phyloP scores from a whole-genome alignment of 1,140 invertebrate species.

The fruit fly (Drosophila melanogaster) region Release_6_plus_ISO1_MT NT_037436.4:13581501-13582000 shows the following conservation, averaged over 20 bases:
- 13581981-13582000: slow-evolving; percentile 28
- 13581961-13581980: slow-evolving; percentile 81
- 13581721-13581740: slow-evolving; percentile 76
- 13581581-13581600: slow-evolving; percentile 49
- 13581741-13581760: slow-evolving; percentile 81
- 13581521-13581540: slow-evolving; percentile 71
- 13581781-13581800: neutral
- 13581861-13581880: slow-evolving; percentile 57
- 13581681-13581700: slow-evolving; percentile 71
- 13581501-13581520: slow-evolving; percentile 41
- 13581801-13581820: slow-evolving; percentile 70
- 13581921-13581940: slow-evolving; percentile 63
- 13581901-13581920: slow-evolving; percentile 75
- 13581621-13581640: slow-evolving; percentile 54
- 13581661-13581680: neutral
- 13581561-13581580: slow-evolving; percentile 38
- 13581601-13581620: slow-evolving; percentile 80
- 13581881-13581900: slow-evolving; percentile 74
- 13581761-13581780: slow-evolving; percentile 12
- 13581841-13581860: slow-evolving; percentile 34
- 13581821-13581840: slow-evolving; percentile 74
- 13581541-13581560: slow-evolving; percentile 81
- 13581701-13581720: slow-evolving; percentile 81
- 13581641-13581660: neutral
- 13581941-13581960: slow-evolving; percentile 43